Evolutionary conservation across 1,140 invertebrate genomes (phyloP), one percentile per base, ranked within the genome.

Genomic region (Dreissena rostriformis): DNA sequence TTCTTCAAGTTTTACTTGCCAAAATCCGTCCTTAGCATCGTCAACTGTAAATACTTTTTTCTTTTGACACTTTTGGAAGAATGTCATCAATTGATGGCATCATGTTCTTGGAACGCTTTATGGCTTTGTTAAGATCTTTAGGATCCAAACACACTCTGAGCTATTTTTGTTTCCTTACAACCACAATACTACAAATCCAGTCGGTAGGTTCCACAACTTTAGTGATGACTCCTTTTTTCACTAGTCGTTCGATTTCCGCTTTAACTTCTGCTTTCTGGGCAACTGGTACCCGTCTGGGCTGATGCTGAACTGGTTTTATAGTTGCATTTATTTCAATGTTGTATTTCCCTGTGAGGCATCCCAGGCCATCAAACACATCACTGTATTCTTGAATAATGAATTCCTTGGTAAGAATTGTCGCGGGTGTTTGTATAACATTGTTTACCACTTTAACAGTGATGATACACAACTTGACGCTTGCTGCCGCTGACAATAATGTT

Each of bases 1-100:
- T n/a, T 89, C 86, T 28, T 91, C 86, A 15, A 92, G 84, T 22
- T 83, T 70, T 1, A 92, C 68, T 24, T 92, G 91, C 87, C n/a
- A n/a, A n/a, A n/a, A n/a, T n/a, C n/a, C n/a, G n/a, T n/a, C n/a
- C n/a, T n/a, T n/a, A n/a, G n/a, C 88, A 57, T 57, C 53, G 12
- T 14, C 12, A 57, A 57, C 53, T 14, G 12, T 57, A 19, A 88
- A 87, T 17, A 79, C 17, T n/a, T 52, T 49, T 74, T 4, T 74
- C 77, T 14, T 73, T 81, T 15, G 24, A 15, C 19, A 88, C n/a
- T 0, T 87, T 66, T 88, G 85, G 66, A 87, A 85, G 19, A 2
- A 87, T n/a, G n/a, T 87, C 83, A n/a, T 89, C 87, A 29, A 87
- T 66, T 29, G 53, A 51, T 17, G 82, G 85, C 1, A 55, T 77